These are phyloP conservation scores for Xylota segnis DNA, from an alignment of 2,888 invertebrate genomes.

Conservation along the genomic window DNA sequence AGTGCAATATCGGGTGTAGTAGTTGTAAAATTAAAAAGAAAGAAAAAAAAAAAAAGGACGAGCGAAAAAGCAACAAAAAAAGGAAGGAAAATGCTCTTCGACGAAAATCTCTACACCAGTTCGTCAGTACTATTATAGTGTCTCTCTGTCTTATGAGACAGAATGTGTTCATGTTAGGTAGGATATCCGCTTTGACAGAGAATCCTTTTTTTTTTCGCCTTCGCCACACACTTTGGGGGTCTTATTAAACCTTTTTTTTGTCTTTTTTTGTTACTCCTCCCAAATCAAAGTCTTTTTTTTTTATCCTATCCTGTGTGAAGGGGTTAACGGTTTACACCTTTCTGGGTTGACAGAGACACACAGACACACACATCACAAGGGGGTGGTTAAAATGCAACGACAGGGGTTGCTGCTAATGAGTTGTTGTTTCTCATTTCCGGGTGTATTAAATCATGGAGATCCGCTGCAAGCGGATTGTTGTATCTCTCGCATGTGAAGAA, in stretches of 20 bases:
- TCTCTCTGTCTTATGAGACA: constrained; percentile 75
- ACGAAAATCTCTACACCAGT: constrained; percentile 78
- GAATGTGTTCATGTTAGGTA: constrained; percentile 77
- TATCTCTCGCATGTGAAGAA: constrained; percentile 68
- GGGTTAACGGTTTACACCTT: constrained; percentile 70
- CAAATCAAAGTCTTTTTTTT: constrained; percentile 48
- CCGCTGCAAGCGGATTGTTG: constrained; percentile 72
- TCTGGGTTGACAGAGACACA: constrained; percentile 45
- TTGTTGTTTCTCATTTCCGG: constrained; percentile 76
- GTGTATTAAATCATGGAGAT: constrained; percentile 74
- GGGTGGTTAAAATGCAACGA: constrained; percentile 56
- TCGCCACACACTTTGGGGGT: constrained; percentile 42
- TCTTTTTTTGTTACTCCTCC: constrained; percentile 60
- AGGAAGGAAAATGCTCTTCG: constrained; percentile 70
- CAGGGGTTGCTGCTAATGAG: constrained; percentile 74
- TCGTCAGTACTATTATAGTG: constrained; percentile 74
- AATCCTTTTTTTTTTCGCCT: constrained; percentile 40
- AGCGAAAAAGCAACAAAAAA: constrained; percentile 32
- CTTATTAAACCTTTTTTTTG: constrained; percentile 23
- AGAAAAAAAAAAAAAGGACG: constrained; percentile 33
- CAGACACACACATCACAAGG: constrained; percentile 15
- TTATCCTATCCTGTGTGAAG: constrained; percentile 30
- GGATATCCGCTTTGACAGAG: constrained; percentile 72
- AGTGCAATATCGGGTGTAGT: constrained; percentile 62
- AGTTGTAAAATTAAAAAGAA: constrained; percentile 42